These are phyloP conservation scores for Tortricodes alternella DNA, from an alignment of 2,888 invertebrate species.

Conservation along the genomic window DNA sequence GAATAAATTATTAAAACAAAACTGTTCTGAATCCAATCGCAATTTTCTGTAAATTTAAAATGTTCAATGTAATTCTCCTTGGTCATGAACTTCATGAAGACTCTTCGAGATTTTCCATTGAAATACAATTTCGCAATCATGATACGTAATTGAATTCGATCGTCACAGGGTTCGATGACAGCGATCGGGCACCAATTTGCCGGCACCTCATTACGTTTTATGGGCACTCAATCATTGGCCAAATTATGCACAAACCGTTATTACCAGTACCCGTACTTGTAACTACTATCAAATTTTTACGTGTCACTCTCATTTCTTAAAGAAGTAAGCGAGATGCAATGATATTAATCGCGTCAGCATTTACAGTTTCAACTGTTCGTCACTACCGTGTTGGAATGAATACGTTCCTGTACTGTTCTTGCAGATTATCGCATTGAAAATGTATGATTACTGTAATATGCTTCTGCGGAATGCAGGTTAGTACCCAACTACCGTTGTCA, in stretches of 20 bases:
- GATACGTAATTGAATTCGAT: constrained; percentile 33
- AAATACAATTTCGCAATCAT: constrained; percentile 26
- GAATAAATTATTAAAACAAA: not conserved
- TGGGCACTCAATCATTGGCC: constrained; percentile 43
- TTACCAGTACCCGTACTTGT: constrained; percentile 3
- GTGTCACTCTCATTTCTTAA: constrained; percentile 14
- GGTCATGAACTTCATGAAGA: not conserved
- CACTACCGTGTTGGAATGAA: constrained; percentile 4
- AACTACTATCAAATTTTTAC: constrained; percentile 1
- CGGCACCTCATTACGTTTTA: constrained; percentile 41
- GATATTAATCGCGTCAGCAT: not conserved
- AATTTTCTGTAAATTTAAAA: not conserved
- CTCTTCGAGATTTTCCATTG: constrained; percentile 5
- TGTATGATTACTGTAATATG: constrained; percentile 11
- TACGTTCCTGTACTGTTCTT: constrained; percentile 11
- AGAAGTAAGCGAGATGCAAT: constrained; percentile 7
- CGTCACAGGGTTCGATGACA: constrained; percentile 37
- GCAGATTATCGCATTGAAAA: constrained; percentile 14
- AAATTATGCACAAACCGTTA: constrained; percentile 37
- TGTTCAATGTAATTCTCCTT: not conserved
- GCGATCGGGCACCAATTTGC: constrained; percentile 39
- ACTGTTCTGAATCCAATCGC: not conserved
- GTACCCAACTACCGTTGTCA: not conserved
- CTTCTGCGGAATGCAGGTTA: not conserved
- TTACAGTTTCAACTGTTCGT: not conserved